Percentiles rank a stretch among this genome's conserved stretches.
Conservation (phyloP, 2,888 invertebrate genomes). For the Sesia apiformis region DNA sequence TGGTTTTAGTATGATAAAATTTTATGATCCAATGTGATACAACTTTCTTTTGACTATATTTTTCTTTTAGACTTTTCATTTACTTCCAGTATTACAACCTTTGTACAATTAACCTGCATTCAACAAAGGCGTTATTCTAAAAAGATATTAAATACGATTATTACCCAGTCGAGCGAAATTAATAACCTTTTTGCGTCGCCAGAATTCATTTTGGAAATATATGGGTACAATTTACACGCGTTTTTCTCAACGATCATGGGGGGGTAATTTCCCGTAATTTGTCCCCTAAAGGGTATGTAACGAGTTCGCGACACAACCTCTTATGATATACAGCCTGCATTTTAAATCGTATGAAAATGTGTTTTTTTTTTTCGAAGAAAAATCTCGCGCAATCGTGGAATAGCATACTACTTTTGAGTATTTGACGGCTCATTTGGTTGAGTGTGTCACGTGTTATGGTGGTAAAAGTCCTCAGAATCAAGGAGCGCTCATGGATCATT, state of each 20-base stretch:
- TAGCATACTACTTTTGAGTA: too few relatives aligned
- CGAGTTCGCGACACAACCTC: constrained; percentile 7
- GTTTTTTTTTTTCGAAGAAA: neutral
- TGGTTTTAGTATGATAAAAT: too few relatives aligned
- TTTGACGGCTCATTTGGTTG: too few relatives aligned
- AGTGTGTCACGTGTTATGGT: too few relatives aligned
- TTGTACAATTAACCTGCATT: too few relatives aligned
- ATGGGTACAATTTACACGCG: constrained; percentile 5
- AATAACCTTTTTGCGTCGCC: neutral
- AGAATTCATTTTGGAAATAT: neutral
- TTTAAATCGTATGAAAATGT: neutral
- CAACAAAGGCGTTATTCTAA: neutral
- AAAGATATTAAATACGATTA: neutral
- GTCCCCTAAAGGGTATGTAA: constrained; percentile 4
- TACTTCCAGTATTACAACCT: too few relatives aligned
- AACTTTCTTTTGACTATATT: too few relatives aligned
- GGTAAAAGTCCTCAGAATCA: too few relatives aligned
- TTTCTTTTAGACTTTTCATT: too few relatives aligned
- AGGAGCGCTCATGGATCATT: too few relatives aligned
- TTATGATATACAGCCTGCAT: constrained; percentile 1
- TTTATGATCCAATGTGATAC: too few relatives aligned
- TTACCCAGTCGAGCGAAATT: neutral
- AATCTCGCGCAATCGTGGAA: too few relatives aligned
- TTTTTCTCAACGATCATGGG: constrained; percentile 2
- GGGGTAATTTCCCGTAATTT: constrained; percentile 8